Evolutionary conservation across 92 coral and sea anemone genomes (phyloP), one percentile per base, ranked within the genome.

Genomic region (Porites lobata): DNA sequence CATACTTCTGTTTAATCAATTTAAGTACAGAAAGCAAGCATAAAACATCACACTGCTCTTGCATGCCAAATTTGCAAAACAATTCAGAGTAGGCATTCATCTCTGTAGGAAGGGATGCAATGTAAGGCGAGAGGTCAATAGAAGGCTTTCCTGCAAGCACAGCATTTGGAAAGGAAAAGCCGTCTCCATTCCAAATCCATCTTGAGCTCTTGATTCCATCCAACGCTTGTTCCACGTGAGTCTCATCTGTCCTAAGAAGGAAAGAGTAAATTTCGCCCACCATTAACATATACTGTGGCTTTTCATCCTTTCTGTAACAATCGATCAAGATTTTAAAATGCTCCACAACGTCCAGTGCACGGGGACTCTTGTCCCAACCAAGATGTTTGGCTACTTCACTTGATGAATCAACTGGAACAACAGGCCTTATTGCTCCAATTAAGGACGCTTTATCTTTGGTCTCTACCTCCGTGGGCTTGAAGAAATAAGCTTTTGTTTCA

Each of bases 151-250:
- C 26, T 52, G 80, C 32, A 77, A 94, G 82, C 54, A 92, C 56
- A 54, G 76, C 83, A 12, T 57, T n/a, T 14, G 92, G 89, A 50
- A 82, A 87, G n/a, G 94, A 94, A 79, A 94, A 94, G 10, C 98
- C 98, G 20, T 94, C 89, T 63, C 98, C 98, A 85, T 94, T 94
- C 98, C 98, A 94, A 66, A 92, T 74, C 95, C 95, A 94, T 12
- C 86, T 67, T 10, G 54, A 70, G 17, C 79, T 24, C 10, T 50
- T 67, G 15, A 76, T 38, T 20, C 11, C 72, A 7, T 47, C 10
- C 26, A 92, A 54, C 20, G 62, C 77, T 11, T 3, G 56, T 53
- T 6, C 50, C 1, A 90, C 89, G 9, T 68, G 78, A 7, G 80
- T 13, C 18, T 38, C 22, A 50, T 53, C 22, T 11, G 58, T 51